These are phyloP conservation scores for Bombylius major DNA, from an alignment of 2,888 invertebrate species.

Conservation along the genomic window DNA sequence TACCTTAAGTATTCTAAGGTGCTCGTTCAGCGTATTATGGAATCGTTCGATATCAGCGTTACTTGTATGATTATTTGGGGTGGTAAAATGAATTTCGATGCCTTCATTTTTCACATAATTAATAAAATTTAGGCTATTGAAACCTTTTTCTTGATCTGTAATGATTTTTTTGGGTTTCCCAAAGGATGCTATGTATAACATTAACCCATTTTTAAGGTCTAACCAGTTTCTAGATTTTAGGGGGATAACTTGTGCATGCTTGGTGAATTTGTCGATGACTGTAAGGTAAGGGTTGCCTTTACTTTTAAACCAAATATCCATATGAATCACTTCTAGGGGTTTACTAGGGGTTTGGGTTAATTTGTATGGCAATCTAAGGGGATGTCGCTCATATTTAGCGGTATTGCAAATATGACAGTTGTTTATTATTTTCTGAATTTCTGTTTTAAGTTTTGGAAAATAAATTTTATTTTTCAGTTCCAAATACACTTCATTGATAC, in stretches of 20 bases:
- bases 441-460: slow-evolving; percentile 1
- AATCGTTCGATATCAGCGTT: too few relatives aligned
- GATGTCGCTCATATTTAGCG: slow-evolving; percentile 7
- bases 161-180: too few relatives aligned
- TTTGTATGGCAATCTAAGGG: slow-evolving; percentile 1
- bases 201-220: too few relatives aligned
- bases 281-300: background rate
- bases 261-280: slow-evolving; percentile 8
- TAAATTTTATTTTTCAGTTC: slow-evolving; percentile 4
- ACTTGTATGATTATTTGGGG: too few relatives aligned
- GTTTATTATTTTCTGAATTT: slow-evolving; percentile 6
- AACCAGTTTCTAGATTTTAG: slow-evolving; percentile 1
- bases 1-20: too few relatives aligned
- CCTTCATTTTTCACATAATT: too few relatives aligned
- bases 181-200: too few relatives aligned
- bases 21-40: too few relatives aligned
- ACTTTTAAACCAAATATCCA: slow-evolving; percentile 5
- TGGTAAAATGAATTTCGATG: too few relatives aligned
- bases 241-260: slow-evolving; percentile 3
- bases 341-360: slow-evolving; percentile 2
- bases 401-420: slow-evolving; percentile 7
- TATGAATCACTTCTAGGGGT: slow-evolving; percentile 2
- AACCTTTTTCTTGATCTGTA: too few relatives aligned
- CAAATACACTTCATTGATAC: slow-evolving; percentile 2
- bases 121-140: too few relatives aligned